Evolutionary conservation across 2,113 vertebrate species (phyloP).

Genomic region (Empidonax traillii): DNA sequence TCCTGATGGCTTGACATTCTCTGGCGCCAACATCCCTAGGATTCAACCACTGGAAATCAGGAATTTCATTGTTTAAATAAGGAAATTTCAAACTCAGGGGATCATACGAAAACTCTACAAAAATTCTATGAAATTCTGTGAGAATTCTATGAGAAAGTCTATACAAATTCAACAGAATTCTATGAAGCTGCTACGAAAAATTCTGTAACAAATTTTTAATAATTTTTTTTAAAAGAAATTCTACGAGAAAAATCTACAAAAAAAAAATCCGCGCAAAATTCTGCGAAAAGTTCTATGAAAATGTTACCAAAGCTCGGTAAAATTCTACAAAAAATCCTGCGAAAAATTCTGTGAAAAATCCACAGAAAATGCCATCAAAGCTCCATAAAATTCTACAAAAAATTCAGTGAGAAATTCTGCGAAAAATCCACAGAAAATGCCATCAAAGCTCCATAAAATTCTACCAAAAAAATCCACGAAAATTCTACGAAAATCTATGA

Average conservation of each 20-base stretch:
- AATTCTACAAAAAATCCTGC: too few relatives aligned
- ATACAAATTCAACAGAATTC: too few relatives aligned
- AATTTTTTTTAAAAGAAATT: too few relatives aligned
- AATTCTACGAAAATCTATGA: neutral
- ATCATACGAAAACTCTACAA: neutral
- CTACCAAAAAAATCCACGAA: too few relatives aligned
- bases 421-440: neutral
- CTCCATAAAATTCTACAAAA: neutral
- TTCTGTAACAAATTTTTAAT: neutral
- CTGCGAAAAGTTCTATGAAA: neutral
- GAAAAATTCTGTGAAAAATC: neutral
- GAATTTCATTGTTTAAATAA: neutral
- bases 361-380: neutral
- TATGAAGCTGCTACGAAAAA: too few relatives aligned
- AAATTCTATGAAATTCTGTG: too few relatives aligned
- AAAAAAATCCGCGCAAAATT: neutral
- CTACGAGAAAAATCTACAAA: neutral
- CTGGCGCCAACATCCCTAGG: neutral
- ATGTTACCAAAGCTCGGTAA: neutral
- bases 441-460: neutral
- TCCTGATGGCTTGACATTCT: neutral
- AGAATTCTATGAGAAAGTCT: too few relatives aligned
- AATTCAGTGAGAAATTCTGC: neutral
- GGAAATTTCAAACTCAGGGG: neutral
- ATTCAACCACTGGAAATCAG: neutral